Evolutionary conservation across 2,113 vertebrate genomes (phyloP).

Genomic region (Pyrgilauda ruficollis): DNA sequence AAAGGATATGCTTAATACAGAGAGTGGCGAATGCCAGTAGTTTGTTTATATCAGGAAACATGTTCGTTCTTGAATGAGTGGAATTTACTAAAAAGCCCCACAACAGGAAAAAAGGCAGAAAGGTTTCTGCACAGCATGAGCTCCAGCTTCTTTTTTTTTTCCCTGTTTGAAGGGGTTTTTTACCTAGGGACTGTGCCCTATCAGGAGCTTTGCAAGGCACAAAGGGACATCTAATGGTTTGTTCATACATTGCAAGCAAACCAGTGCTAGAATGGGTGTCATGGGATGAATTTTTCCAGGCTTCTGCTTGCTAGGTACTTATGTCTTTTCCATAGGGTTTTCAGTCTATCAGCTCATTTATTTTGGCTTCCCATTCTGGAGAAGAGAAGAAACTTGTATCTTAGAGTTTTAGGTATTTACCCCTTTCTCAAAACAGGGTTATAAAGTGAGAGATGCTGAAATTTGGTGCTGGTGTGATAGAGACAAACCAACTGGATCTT

Average conservation of each 20-base stretch:
- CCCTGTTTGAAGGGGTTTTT: not conserved
- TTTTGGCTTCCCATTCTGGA: not conserved
- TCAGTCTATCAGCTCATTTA: not conserved
- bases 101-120: not conserved
- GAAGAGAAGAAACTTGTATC: not conserved
- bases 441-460: not conserved
- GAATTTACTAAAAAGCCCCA: not conserved
- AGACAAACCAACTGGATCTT: not conserved
- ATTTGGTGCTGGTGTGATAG: not conserved
- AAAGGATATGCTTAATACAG: not conserved
- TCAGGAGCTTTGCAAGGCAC: not conserved
- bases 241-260: constrained; percentile 16
- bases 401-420: not conserved
- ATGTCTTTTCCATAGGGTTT: not conserved
- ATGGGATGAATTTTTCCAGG: not conserved
- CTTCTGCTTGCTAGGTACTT: not conserved
- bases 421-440: not conserved
- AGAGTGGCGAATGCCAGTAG: not conserved
- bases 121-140: not conserved
- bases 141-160: not conserved
- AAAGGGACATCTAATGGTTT: constrained; percentile 41
- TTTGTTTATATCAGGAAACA: not conserved
- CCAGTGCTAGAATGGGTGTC: not conserved
- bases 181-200: not conserved
- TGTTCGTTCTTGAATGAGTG: not conserved